Percentiles rank a stretch among this genome's conserved stretches.
Conservation (phyloP, 2,797 vertebrate genomes). For the Alauda arvensis region DNA sequence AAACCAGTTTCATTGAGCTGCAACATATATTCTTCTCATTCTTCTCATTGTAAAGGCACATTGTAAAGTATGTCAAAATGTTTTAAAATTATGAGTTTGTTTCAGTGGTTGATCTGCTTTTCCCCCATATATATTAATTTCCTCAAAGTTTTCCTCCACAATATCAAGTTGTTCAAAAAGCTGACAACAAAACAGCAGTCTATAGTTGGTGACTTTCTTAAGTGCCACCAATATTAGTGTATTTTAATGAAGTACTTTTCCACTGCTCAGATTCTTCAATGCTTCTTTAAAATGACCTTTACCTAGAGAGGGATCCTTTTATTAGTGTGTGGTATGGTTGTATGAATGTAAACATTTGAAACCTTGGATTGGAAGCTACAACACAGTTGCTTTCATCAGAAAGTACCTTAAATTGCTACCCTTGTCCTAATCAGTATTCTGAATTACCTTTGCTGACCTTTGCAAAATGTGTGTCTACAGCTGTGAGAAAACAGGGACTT, state of each 20-base stretch:
- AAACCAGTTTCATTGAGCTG: constrained; percentile 2
- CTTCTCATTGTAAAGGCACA: neutral
- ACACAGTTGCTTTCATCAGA: neutral
- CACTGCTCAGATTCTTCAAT: neutral
- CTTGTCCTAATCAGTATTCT: neutral
- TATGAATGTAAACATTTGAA: constrained; percentile 57
- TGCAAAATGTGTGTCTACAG: neutral
- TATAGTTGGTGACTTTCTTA: neutral
- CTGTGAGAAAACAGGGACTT: neutral
- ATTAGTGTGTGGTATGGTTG: constrained; percentile 3
- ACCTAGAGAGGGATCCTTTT: neutral
- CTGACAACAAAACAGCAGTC: neutral
- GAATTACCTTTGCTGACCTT: neutral
- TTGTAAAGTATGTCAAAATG: neutral
- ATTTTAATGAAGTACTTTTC: constrained; percentile 28
- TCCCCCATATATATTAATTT: neutral
- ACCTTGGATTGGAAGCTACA: constrained; percentile 34
- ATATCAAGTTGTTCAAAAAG: neutral
- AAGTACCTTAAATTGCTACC: neutral
- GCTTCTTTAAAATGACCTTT: constrained; percentile 2
- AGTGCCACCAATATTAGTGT: neutral
- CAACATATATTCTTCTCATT: neutral
- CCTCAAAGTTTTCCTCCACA: neutral
- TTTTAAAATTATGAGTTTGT: neutral
- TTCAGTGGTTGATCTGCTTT: constrained; percentile 3